Evolutionary conservation across 2,888 invertebrate genomes (phyloP).

Genomic region (Chrysolina haemoptera): DNA sequence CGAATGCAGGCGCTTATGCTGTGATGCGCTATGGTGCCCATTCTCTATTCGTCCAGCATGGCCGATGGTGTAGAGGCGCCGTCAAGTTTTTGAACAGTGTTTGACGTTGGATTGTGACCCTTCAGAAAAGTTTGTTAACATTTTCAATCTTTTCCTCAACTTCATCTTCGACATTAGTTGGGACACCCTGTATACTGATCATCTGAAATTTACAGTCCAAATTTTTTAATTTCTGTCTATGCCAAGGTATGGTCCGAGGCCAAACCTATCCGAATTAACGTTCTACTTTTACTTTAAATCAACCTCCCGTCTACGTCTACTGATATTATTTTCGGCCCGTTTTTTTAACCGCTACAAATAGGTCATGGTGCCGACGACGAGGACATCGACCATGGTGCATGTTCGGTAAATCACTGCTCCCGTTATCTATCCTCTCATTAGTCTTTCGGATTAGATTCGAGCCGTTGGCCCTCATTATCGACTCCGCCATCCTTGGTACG

Average conservation of each 20-base stretch:
- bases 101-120: too few species aligned
- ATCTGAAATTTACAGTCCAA: not conserved
- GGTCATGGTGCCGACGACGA: constrained; percentile 5
- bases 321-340: constrained; percentile 12
- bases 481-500: not conserved
- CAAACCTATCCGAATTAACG: not conserved
- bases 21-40: too few species aligned
- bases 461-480: constrained; percentile 15
- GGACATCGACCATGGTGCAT: constrained; percentile 6
- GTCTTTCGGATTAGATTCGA: constrained; percentile 26
- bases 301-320: not conserved
- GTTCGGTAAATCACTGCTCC: constrained; percentile 14
- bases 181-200: too few species aligned
- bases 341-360: not conserved
- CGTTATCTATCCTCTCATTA: constrained; percentile 28
- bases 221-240: not conserved
- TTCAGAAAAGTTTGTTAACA: too few species aligned
- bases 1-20: too few species aligned
- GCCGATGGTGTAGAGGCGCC: too few species aligned
- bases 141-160: too few species aligned
- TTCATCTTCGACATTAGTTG: too few species aligned
- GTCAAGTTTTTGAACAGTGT: too few species aligned
- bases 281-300: constrained; percentile 14
- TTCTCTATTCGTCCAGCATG: too few species aligned
- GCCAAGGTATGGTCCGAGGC: not conserved